phyloP scores from a whole-genome alignment of 2,113 vertebrate genomes.

The Mandrillus leucophaeus region DNA sequence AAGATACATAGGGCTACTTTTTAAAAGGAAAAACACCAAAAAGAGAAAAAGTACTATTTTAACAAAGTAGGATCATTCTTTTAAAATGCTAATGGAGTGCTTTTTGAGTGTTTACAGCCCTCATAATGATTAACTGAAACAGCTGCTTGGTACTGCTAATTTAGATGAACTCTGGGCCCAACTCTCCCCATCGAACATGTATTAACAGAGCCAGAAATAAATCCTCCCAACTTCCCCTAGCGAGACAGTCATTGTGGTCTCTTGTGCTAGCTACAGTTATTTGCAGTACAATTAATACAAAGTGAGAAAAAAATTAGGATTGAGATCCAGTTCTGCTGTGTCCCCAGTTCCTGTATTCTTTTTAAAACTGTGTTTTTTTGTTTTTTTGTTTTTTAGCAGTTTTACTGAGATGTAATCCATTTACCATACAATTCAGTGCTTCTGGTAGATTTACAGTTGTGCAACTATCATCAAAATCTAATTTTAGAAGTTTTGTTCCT shows the following conservation, averaged over 20 bases:
- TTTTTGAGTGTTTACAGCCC: neutral
- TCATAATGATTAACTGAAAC: slow-evolving; percentile 49
- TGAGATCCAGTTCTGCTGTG: neutral
- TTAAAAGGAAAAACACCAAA: slow-evolving; percentile 33
- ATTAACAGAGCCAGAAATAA: neutral
- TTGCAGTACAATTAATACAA: neutral
- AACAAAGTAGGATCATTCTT: neutral
- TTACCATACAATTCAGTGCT: neutral
- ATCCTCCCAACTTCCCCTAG: neutral
- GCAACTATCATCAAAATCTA: slow-evolving; percentile 11
- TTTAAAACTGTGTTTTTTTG: slow-evolving; percentile 2
- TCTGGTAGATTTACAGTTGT: neutral
- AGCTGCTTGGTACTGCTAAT: slow-evolving; percentile 44
- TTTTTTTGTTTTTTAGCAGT: neutral
- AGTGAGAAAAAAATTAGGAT: slow-evolving; percentile 45
- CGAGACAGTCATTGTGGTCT: neutral
- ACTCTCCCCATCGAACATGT: neutral
- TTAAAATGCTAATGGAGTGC: neutral
- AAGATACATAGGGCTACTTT: neutral
- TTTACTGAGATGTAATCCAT: slow-evolving; percentile 29
- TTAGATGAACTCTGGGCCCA: neutral
- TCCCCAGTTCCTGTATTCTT: neutral
- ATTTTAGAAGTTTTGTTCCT: neutral
- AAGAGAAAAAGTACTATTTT: neutral
- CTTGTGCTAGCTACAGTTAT: neutral